Percentiles rank a stretch among this genome's conserved stretches.
Conservation (phyloP, 2,888 invertebrate genomes). For the Drosophila vallismaia region DNA sequence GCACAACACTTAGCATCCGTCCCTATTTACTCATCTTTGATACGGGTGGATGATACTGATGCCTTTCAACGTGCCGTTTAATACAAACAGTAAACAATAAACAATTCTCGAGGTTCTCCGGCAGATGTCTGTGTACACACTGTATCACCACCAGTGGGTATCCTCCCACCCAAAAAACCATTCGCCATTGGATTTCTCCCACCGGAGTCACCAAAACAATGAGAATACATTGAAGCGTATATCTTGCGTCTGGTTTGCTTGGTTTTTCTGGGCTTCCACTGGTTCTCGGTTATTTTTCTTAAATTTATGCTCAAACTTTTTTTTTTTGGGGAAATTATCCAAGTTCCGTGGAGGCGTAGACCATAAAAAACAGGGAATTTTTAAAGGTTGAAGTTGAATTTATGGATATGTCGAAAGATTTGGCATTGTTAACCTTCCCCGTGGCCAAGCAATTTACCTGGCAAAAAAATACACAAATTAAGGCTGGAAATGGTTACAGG, state of each 20-base stretch:
- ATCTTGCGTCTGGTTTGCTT: slow-evolving; percentile 4
- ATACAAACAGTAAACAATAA: slow-evolving; percentile 55
- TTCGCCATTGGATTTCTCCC: not conserved
- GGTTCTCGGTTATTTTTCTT: not conserved
- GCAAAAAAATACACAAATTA: slow-evolving; percentile 8
- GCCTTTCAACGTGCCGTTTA: slow-evolving; percentile 47
- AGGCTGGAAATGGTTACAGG: not conserved
- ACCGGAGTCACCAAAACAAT: slow-evolving; percentile 5
- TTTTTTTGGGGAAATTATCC: not conserved
- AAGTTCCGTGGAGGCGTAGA: not conserved
- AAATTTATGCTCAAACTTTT: not conserved
- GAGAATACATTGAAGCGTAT: slow-evolving; percentile 15
- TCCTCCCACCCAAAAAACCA: not conserved
- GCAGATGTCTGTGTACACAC: slow-evolving; percentile 38
- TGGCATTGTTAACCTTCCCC: slow-evolving; percentile 12
- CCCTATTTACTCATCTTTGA: slow-evolving; percentile 8
- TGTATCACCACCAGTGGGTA: not conserved
- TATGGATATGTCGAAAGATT: slow-evolving; percentile 53
- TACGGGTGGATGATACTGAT: slow-evolving; percentile 18
- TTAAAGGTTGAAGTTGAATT: slow-evolving; percentile 44
- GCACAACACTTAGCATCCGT: slow-evolving; percentile 10
- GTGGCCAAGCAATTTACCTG: slow-evolving; percentile 28
- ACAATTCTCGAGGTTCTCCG: slow-evolving; percentile 43
- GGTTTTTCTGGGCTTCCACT: not conserved
- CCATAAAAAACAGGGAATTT: slow-evolving; percentile 2